Evolutionary conservation across 2,888 invertebrate species (phyloP), one percentile per base, ranked within the genome.

Genomic region (Luperina testacea): DNA sequence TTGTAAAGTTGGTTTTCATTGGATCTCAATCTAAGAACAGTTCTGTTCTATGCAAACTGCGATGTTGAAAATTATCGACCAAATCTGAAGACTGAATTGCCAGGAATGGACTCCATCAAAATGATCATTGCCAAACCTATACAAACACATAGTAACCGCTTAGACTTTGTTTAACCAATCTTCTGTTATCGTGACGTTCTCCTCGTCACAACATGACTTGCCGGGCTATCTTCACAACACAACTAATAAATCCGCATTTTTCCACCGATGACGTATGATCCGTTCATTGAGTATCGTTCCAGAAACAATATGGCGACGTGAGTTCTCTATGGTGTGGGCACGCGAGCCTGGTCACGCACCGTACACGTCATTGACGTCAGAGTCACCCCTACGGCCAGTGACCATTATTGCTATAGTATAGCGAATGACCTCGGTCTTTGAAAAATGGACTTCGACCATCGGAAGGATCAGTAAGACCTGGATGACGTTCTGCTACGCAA

Each of bases 291-390:
- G 53, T 42, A 74, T 64, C 57, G 57, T 76, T 76, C 59, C 67
- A 75, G 65, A 77, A 74, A 72, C 67, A 79, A 74, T 69, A 67
- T 67, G 72, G 51, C 64, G 51, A 68, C 27, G 51, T 73, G 57
- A 76, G 61, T 42, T 71, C 79, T 87, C 77, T 80, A 76, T 72
- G 85, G 78, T 68, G 61, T 72, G 70, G 45, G 81, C 89, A 92
- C 90, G 91, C 90, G 88, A 88, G 78, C 45, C 45, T 48, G 78
- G 88, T 81, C 89, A 90, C 89, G 90, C 88, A 78, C 76, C 81
- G 69, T 42, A 84, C 89, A 86, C 91, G 92, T 92, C 92, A 91
- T 80, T 87, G 91, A 87, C 90, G 92, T 93, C 93, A 93, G 72
- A 83, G 74, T 61, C 84, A 87, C 78, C 84, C 86, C 78, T 74